Percentiles rank a stretch among this genome's conserved stretches.
phyloP scores from a whole-genome alignment of 2,888 invertebrate genomes.

The Drosophila quasianomalipes region DNA sequence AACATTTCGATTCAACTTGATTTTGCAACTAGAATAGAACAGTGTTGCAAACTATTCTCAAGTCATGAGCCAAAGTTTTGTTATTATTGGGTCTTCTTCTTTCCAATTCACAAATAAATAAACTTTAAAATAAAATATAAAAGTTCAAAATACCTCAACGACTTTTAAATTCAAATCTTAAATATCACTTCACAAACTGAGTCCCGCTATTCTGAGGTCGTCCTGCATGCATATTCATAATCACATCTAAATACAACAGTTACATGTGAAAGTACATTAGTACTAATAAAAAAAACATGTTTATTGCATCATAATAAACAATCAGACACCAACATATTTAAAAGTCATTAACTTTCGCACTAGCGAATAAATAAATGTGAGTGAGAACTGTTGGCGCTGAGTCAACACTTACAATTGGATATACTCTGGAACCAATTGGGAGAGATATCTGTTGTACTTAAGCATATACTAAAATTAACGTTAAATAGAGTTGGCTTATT shows the following conservation, averaged over 20 bases:
- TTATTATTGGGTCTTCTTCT: not conserved
- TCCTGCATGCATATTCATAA: not conserved
- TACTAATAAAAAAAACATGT: not conserved
- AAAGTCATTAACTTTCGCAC: constrained; percentile 17
- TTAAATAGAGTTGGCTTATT: not conserved
- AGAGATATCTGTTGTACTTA: not conserved
- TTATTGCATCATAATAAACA: constrained; percentile 16
- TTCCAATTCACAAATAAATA: not conserved
- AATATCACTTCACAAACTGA: not conserved
- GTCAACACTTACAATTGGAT: constrained; percentile 26
- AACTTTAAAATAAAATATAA: not conserved
- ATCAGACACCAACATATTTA: not conserved
- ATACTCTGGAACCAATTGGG: not conserved
- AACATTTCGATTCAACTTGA: not conserved
- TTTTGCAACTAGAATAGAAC: no score
- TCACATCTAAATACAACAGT: not conserved
- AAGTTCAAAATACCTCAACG: no score
- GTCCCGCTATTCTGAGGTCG: not conserved
- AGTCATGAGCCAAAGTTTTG: not conserved
- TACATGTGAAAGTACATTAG: not conserved
- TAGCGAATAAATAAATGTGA: constrained; percentile 26
- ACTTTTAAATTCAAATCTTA: not conserved
- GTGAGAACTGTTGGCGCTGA: constrained; percentile 36
- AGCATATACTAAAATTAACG: not conserved
- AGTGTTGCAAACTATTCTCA: not conserved